Base-by-base conservation (phyloP, 2,888 invertebrate genomes). In the Drosophila rellima region DNA sequence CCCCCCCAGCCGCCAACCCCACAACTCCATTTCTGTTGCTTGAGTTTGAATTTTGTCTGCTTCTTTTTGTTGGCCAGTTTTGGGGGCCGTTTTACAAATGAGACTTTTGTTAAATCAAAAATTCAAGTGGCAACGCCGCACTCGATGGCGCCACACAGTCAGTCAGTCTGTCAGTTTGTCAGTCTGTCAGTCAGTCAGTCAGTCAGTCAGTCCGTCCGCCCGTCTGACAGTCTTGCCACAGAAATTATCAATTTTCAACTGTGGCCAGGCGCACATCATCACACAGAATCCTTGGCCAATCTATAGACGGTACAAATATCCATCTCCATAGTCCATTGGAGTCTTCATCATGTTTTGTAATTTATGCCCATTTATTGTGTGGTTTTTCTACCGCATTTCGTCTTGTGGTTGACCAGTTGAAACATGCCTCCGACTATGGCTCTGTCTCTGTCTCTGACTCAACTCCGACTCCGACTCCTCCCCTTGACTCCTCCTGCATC, bases 291-390 rank as follows among this genome's bases (percentile, higher is more conserved):
- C 56, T 37, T 47, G 35, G 23, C 13, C 55, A 20, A 45, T 55
- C 42, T 39, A 39, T 40, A 39, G 39, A 15, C 31, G 18, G 6
- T 26, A 26, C 26, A 26, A 26, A 26, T 50, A 23, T 15, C 31
- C 51, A 42, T 17, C 42, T 61, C 44, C 52, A 33, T 33, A 40
- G 39, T 39, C 70, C 65, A 73, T 66, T 67, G 76, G 74, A 37
- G 63, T 68, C 74, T 78, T 61, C 75, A 78, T 76, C 85, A 78
- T 82, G 82, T 84, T 79, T 80, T 78, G 83, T 84, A 84, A 87
- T 84, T 84, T 84, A 84, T 84, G 83, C 88, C 88, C 83, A 84
- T 84, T 84, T 83, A 83, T 83, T 83, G 83, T 83, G 83, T 74
- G 83, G 83, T 84, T 84, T 84, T 81, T 69, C 83, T 83, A 81